Percentiles rank a stretch among this genome's conserved stretches.
These are phyloP conservation scores for Dinocampus coccinellae DNA, from an alignment of 2,888 invertebrate species.

Conservation along the genomic window DNA sequence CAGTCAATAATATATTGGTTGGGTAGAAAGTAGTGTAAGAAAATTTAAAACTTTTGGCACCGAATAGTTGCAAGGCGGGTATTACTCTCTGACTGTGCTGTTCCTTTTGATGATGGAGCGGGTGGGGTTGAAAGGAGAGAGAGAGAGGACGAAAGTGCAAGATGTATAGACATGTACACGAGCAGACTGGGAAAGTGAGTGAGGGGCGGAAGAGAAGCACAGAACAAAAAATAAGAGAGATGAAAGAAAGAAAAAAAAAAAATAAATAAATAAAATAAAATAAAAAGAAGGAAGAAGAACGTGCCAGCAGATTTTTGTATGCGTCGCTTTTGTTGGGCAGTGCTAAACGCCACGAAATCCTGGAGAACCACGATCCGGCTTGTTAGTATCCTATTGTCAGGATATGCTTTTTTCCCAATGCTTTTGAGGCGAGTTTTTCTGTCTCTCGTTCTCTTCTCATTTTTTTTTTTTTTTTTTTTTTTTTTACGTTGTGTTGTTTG, in stretches of 20 bases:
- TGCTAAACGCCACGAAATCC: constrained; percentile 63
- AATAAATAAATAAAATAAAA: constrained; percentile 8
- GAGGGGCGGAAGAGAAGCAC: not conserved
- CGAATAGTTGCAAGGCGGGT: not conserved
- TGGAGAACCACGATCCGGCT: constrained; percentile 56
- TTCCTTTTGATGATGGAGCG: no score
- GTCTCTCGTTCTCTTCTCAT: constrained; percentile 34
- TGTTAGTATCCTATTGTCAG: constrained; percentile 63
- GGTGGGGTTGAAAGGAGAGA: constrained; percentile 13
- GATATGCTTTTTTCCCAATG: constrained; percentile 42
- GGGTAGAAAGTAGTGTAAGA: constrained; percentile 24
- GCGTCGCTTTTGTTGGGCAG: constrained; percentile 62
- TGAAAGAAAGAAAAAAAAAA: not conserved
- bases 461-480: constrained; percentile 29
- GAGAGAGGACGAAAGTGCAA: not conserved
- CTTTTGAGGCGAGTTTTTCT: constrained; percentile 22
- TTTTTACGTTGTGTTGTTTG: constrained; percentile 16
- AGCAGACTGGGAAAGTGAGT: constrained; percentile 9
- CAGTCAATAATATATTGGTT: constrained; percentile 12
- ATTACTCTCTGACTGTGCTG: not conserved
- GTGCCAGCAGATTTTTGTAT: constrained; percentile 49
- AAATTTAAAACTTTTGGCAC: constrained; percentile 41
- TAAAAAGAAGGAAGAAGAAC: constrained; percentile 36
- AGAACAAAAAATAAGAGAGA: no score
- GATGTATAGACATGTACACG: no score